Base-by-base conservation (phyloP, 2,888 invertebrate genomes). In the Thyatira batis region DNA sequence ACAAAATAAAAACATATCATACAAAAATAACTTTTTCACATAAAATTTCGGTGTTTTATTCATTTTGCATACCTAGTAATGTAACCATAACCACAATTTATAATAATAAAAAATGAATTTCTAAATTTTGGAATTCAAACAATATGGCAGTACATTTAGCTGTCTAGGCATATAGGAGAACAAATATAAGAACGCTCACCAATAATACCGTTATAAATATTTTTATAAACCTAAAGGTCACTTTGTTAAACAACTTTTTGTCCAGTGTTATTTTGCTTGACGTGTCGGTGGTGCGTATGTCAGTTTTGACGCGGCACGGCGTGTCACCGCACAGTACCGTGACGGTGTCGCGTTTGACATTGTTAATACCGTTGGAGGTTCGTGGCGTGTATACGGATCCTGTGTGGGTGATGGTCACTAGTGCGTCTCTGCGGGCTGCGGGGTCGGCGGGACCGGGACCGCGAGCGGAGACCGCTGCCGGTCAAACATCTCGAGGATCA, bases 401-500 rank as follows among this genome's bases (percentile, higher is more conserved):
- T 27, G 49, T 50, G 44, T 54, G 66, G 52, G 57, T 53, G 53
- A 33, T 10, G 25, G 39, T 51, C 3, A 20, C 54, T 73, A 79
- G 66, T 83, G 76, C 39, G 82, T 73, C 50, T 84, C 83, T 53
- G 84, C 71, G 65, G 82, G 73, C 46, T 65, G 69, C 54, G 74
- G 73, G 54, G 80, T 69, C 30, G 88, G 84, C 53, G 89, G 86
- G 57, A 87, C 82, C 53, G 92, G 92, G 55, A 85, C 87, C 66
- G 80, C 53, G 56, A 92, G 86, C 51, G 92, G 90, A 55, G 85
- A 74, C 45, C 92, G 84, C 61, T 89, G 91, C 17, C 92, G 87
- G 84, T 92, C 92, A 87, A 92, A 92, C 92, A 92, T 92, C 87
- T 92, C 92, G 66, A 92, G 86, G 71, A 92, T 92, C 72, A 91